phyloP scores from a whole-genome alignment of 2,888 invertebrate genomes.

The Lathronympha strigana region DNA sequence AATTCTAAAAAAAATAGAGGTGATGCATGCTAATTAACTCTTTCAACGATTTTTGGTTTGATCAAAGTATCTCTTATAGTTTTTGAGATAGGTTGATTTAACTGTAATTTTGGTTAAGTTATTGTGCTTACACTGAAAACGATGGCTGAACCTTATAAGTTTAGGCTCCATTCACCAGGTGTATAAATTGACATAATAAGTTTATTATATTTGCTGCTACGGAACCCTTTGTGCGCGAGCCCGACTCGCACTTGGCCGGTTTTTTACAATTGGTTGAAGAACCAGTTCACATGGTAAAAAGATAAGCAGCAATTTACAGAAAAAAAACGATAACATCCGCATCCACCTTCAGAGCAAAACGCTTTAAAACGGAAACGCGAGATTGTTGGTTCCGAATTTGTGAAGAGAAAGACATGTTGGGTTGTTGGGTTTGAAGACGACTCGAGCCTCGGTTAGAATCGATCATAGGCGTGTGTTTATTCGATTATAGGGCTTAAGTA shows the following conservation, averaged over 20 bases:
- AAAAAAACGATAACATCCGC: conserved; percentile 34
- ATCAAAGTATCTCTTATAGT: too few species aligned
- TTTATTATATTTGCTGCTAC: too few species aligned
- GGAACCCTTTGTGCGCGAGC: too few species aligned
- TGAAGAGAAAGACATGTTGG: conserved; percentile 49
- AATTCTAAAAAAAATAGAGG: too few species aligned
- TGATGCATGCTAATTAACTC: too few species aligned
- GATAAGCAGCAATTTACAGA: conserved; percentile 12
- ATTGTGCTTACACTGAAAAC: too few species aligned
- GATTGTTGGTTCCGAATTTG: conserved; percentile 53
- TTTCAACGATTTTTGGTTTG: too few species aligned
- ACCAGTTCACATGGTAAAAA: conserved; percentile 11
- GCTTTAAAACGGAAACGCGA: conserved; percentile 57
- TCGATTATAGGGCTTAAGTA: background rate
- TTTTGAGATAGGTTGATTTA: too few species aligned
- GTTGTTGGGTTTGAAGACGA: conserved; percentile 58
- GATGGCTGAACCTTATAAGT: too few species aligned
- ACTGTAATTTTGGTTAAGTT: too few species aligned
- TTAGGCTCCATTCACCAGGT: too few species aligned
- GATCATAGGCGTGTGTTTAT: conserved; percentile 22
- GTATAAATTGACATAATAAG: too few species aligned
- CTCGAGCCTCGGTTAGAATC: conserved; percentile 49
- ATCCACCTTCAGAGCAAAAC: conserved; percentile 32
- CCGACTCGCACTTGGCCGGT: background rate
- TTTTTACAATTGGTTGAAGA: conserved; percentile 7